These are phyloP conservation scores for Cyrtodaria siliqua DNA, from an alignment of 2,888 invertebrate genomes.

Conservation along the genomic window DNA sequence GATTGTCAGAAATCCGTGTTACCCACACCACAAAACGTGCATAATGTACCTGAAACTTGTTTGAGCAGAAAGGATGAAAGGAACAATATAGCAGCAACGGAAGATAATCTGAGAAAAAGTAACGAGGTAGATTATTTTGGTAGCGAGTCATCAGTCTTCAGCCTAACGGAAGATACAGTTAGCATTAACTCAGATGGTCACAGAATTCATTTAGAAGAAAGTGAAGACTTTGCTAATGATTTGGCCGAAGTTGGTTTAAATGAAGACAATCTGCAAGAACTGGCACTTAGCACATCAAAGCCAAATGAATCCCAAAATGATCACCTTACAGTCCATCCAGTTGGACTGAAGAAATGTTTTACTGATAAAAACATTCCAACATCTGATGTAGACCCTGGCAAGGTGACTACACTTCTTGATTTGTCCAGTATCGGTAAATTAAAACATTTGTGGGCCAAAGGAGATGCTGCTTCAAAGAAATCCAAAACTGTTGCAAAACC, in stretches of 20 bases:
- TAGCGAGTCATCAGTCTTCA: constrained; percentile 24
- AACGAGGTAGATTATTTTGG: constrained; percentile 8
- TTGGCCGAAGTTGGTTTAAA: constrained; percentile 17
- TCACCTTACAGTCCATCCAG: constrained; percentile 13
- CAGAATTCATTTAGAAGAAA: constrained; percentile 17
- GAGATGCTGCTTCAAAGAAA: neutral
- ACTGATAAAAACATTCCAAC: neutral
- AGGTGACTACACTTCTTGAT: constrained; percentile 22
- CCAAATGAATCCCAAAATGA: neutral
- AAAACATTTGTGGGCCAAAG: constrained; percentile 29
- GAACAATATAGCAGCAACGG: no score
- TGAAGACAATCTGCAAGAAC: constrained; percentile 15
- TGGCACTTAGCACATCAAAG: neutral
- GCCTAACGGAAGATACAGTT: neutral
- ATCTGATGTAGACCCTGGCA: neutral
- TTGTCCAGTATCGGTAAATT: constrained; percentile 33
- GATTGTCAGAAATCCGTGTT: neutral
- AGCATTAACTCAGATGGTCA: neutral
- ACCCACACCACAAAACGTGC: no score
- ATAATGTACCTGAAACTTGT: no score
- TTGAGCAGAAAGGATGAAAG: no score
- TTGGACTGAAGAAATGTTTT: neutral
- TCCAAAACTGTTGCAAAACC: neutral
- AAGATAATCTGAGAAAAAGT: no score
- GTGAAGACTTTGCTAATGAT: constrained; percentile 10